These are phyloP conservation scores for Chaetogeoica ovagalla DNA, from an alignment of 2,888 invertebrate species.

Conservation along the genomic window DNA sequence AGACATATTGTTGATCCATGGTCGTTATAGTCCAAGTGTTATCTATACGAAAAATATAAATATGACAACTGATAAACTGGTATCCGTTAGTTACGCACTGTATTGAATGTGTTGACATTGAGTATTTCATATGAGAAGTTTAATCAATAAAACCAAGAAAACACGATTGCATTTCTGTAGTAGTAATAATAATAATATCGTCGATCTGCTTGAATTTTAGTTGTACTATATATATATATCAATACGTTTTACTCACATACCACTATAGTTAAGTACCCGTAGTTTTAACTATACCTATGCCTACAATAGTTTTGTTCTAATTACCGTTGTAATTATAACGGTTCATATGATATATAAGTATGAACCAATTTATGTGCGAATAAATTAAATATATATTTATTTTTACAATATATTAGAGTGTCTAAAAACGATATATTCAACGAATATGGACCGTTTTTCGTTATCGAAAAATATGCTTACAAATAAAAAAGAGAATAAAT, in stretches of 20 bases:
- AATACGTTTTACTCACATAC: too few species aligned
- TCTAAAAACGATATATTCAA: background rate
- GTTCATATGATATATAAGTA: background rate
- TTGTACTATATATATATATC: too few species aligned
- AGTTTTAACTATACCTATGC: too few species aligned
- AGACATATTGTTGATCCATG: too few species aligned
- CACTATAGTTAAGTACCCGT: too few species aligned
- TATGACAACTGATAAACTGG: background rate
- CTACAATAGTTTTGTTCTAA: too few species aligned
- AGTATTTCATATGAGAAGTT: too few species aligned
- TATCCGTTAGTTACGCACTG: constrained; percentile 23
- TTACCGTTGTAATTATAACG: background rate
- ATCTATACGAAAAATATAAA: too few species aligned
- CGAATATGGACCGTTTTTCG: background rate
- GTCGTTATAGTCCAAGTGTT: too few species aligned
- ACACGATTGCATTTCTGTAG: background rate
- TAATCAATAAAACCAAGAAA: background rate
- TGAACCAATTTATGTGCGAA: too few species aligned
- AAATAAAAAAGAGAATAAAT: background rate
- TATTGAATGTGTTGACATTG: too few species aligned
- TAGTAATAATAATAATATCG: background rate
- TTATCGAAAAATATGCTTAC: background rate
- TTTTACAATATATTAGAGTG: background rate
- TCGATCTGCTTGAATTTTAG: background rate
- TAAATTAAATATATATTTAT: background rate